phyloP scores from a whole-genome alignment of 2,113 vertebrate genomes.

The Anseranas semipalmata region DNA sequence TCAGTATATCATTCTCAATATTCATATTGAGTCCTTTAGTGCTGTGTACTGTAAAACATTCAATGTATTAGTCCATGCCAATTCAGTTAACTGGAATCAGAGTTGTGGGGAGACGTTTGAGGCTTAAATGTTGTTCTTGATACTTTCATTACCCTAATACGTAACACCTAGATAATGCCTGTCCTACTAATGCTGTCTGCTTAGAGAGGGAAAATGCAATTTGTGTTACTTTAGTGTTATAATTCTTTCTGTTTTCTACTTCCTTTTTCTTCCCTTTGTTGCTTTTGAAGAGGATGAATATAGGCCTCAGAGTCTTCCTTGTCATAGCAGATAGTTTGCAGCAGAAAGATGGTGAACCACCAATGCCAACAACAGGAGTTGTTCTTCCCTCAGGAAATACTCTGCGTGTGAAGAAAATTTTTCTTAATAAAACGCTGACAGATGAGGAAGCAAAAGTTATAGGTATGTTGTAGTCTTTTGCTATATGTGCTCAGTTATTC shows the following conservation, averaged over 20 bases:
- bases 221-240: neutral
- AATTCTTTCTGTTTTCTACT: neutral
- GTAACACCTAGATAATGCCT: neutral
- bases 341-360: slow-evolving; percentile 97
- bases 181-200: neutral
- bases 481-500: neutral
- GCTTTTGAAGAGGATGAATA: slow-evolving; percentile 93
- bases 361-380: slow-evolving; percentile 97
- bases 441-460: slow-evolving; percentile 99
- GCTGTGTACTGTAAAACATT: neutral
- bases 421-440: slow-evolving; percentile 97
- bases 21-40: neutral
- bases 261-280: neutral
- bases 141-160: neutral
- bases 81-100: neutral
- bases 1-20: neutral
- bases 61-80: neutral
- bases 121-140: neutral
- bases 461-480: slow-evolving; percentile 76
- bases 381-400: slow-evolving; percentile 98
- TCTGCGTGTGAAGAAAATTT: slow-evolving; percentile 98
- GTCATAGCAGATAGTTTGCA: slow-evolving; percentile 98
- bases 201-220: neutral
- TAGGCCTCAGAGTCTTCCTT: slow-evolving; percentile 95
- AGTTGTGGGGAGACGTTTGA: neutral